Conservation (phyloP, 1,140 invertebrate genomes). For the Drosophila varians region DNA sequence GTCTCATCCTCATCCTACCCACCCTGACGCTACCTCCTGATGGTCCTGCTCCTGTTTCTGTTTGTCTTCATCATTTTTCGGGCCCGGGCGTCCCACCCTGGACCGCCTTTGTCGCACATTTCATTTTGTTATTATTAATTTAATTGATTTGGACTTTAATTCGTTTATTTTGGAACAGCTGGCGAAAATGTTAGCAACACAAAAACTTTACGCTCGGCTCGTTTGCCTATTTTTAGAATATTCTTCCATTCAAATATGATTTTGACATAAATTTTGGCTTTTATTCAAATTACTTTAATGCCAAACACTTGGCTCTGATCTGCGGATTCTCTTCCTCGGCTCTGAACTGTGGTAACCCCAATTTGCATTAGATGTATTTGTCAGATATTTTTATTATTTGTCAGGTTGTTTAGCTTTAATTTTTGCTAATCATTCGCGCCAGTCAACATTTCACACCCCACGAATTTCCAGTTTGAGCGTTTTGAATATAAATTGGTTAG, state of each 20-base stretch:
- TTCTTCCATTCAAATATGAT: slow-evolving; percentile 37
- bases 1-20: slow-evolving; percentile 17
- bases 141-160: slow-evolving; percentile 71
- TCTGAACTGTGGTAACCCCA: slow-evolving; percentile 37
- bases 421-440: slow-evolving; percentile 64
- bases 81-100: neutral
- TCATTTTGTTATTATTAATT: slow-evolving; percentile 72
- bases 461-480: slow-evolving; percentile 34
- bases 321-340: slow-evolving; percentile 2
- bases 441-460: slow-evolving; percentile 42
- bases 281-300: slow-evolving; percentile 39
- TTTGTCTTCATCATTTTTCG: slow-evolving; percentile 44
- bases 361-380: slow-evolving; percentile 40
- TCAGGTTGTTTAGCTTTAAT: slow-evolving; percentile 66
- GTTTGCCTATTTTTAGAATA: slow-evolving; percentile 60
- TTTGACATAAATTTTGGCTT: slow-evolving; percentile 34
- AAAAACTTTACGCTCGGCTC: slow-evolving; percentile 57
- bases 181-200: slow-evolving; percentile 51
- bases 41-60: slow-evolving; percentile 2
- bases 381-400: slow-evolving; percentile 21
- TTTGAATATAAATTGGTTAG: slow-evolving; percentile 28
- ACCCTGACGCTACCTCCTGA: slow-evolving; percentile 10
- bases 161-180: slow-evolving; percentile 66
- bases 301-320: slow-evolving; percentile 20
- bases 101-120: slow-evolving; percentile 34